phyloP scores from a whole-genome alignment of 2,113 vertebrate species.

The Hemicordylus capensis region DNA sequence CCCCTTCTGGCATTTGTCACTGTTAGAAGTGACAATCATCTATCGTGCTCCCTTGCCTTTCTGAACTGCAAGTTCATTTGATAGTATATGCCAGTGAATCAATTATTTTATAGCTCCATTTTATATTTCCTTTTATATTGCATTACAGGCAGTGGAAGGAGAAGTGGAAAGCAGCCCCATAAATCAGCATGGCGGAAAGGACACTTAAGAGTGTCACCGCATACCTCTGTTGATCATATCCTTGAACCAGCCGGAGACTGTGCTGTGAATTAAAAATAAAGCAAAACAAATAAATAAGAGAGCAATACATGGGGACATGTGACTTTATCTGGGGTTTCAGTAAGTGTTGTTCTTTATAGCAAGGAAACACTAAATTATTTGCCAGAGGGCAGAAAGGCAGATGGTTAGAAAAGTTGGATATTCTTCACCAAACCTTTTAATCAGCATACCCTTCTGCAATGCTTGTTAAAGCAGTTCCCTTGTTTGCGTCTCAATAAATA shows the following conservation, averaged over 20 bases:
- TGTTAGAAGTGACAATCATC: conserved; percentile 65
- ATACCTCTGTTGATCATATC: conserved; percentile 41
- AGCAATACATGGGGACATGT: conserved; percentile 9
- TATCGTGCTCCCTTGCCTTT: conserved; percentile 60
- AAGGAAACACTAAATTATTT: conserved; percentile 37
- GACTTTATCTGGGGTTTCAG: conserved; percentile 11
- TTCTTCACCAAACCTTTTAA: neutral
- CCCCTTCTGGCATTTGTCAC: conserved; percentile 61
- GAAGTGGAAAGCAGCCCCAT: conserved; percentile 55
- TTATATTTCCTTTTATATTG: conserved; percentile 67
- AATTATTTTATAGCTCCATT: conserved; percentile 70
- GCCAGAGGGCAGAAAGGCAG: neutral
- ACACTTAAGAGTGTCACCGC: conserved; percentile 32
- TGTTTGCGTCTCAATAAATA: neutral
- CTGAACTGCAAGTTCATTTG: conserved; percentile 64
- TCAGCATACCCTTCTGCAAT: conserved; percentile 11
- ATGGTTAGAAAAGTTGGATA: neutral
- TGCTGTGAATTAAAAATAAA: conserved; percentile 55
- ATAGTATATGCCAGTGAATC: conserved; percentile 62
- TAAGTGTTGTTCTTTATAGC: conserved; percentile 31
- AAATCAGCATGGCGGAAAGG: conserved; percentile 59
- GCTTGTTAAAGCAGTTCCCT: fast-evolving
- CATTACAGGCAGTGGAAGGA: conserved; percentile 51
- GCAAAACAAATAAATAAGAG: conserved; percentile 42
- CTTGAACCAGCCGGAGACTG: conserved; percentile 54